Evolutionary conservation across 2,113 vertebrate species (phyloP), one percentile per base, ranked within the genome.

Genomic region (Paedocypris sp.): DNA sequence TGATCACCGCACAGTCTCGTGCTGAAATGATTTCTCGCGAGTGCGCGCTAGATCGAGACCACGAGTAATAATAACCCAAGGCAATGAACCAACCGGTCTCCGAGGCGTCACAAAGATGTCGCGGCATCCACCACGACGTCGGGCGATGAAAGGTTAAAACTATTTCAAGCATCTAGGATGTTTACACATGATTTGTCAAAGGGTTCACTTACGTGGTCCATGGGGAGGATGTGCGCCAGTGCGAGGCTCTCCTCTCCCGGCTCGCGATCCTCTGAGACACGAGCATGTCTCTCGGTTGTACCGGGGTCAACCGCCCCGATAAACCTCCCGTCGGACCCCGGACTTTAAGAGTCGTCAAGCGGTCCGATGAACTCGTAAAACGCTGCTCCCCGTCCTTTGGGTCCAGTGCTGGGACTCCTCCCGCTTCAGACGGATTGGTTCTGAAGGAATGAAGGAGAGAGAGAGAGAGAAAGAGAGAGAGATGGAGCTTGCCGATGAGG

Each of bases 121-220:
- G n/a, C n/a, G n/a, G n/a, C n/a, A n/a, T 5, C 31, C 20, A 25
- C n/a, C 1, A 23, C 6, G 19, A 9, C 28, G 1, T 29, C 4
- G 7, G 23, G 12, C 19, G 20, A 3, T 20, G 19, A 1, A 3
- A 29, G 3, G 15, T 2, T n/a, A 20, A 41, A 57, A 22, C 26
- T 8, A 8, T 28, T 19, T 9, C 1, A 32, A 32, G 39, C 39
- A 22, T 22, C n/a, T 16, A 10, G 25, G 12, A 23, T 10, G 26
- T n/a, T n/a, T n/a, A n/a, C n/a, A n/a, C n/a, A n/a, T 31, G 2
- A 4, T 26, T 26, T 38, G 4, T 7, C 23, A 23, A 20, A 5
- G 26, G 10, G 36, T 43, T 57, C 39, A 58, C 54, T 58, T 58
- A 58, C 54, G 54, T 57, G 38, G 36, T 58, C 54, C 54, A 58